Base-by-base conservation (phyloP, 2,797 vertebrate species). In the Saxicola maurus region DNA sequence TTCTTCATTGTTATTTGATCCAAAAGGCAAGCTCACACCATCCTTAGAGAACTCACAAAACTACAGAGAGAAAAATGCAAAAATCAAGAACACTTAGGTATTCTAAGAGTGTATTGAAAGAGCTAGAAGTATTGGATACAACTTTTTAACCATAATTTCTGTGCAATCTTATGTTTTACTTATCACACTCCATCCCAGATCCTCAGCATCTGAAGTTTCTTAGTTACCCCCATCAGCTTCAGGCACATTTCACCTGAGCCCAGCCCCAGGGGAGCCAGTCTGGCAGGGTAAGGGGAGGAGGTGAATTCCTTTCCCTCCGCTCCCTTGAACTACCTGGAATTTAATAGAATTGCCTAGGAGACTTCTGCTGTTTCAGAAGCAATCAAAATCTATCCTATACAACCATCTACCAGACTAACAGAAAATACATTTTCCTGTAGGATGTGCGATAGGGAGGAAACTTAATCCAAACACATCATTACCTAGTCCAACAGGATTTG, bases 381-480 rank as follows among this genome's bases (percentile, higher is more conserved):
- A 87, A 89, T 80, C 65, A 87, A 74, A 79, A 73, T 57, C 53
- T 71, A 35, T 45, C 48, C 64, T 12, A 37, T 23, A 51, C 46
- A 77, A 27, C 65, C 40, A 46, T 30, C 81, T 73, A 72, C 30
- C 56, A 83, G 42, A 46, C 17, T 43, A 77, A 85, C 13, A 87
- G 60, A 87, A 89, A 90, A 86, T 18, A 69, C 28, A 5, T 83
- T 81, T 89, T 89, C 56, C 69, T 69, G 30, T 13, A 90, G 48
- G 89, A 77, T 16, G 57, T 28, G 84, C 1, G 9, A 72, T 30
- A 87, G 55, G 66, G 48, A 90, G 17, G 52, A 87, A 91, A 52
- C 40, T 48, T 73, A 89, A 89, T 67, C 87, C 82, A 87, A 75
- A 69, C 49, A 45, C 52, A 81, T 72, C 59, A 60, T 73, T 72